A percentile compares a stretch with the other conserved stretches of the same genome.
These are phyloP conservation scores for Grallaria varia DNA, from an alignment of 2,113 vertebrate genomes.

Conservation along the genomic window DNA sequence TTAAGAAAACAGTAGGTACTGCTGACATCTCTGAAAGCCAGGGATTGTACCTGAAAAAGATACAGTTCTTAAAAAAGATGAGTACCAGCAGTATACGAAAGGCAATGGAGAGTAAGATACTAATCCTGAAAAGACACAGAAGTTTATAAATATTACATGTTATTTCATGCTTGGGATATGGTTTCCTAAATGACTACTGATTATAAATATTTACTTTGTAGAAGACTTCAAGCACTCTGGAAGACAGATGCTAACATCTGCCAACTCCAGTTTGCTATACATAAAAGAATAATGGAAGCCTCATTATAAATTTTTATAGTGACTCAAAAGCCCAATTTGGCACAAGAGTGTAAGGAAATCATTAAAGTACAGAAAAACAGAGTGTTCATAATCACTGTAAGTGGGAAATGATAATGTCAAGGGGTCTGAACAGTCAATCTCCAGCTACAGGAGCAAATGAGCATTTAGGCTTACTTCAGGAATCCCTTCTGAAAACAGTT, in stretches of 20 bases:
- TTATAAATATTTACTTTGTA: background rate
- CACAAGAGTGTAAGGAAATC: background rate
- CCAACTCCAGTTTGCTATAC: background rate
- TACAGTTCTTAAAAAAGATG: background rate
- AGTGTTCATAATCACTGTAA: background rate
- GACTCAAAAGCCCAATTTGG: background rate
- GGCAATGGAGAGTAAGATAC: background rate
- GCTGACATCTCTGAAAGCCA: background rate
- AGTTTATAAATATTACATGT: background rate
- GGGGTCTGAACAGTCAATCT: background rate
- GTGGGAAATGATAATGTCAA: background rate
- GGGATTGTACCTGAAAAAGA: background rate
- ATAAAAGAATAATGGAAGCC: background rate
- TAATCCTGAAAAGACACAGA: background rate
- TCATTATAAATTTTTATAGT: background rate
- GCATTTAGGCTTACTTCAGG: background rate
- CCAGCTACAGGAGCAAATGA: background rate
- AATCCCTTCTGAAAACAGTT: background rate
- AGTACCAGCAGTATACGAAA: background rate
- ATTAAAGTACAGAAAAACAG: background rate
- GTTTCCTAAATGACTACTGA: background rate
- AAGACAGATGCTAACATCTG: background rate
- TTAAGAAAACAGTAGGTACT: background rate
- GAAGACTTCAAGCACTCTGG: background rate
- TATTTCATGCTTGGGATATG: background rate